phyloP scores from a whole-genome alignment of 2,888 invertebrate species.

The Drosophila merina region DNA sequence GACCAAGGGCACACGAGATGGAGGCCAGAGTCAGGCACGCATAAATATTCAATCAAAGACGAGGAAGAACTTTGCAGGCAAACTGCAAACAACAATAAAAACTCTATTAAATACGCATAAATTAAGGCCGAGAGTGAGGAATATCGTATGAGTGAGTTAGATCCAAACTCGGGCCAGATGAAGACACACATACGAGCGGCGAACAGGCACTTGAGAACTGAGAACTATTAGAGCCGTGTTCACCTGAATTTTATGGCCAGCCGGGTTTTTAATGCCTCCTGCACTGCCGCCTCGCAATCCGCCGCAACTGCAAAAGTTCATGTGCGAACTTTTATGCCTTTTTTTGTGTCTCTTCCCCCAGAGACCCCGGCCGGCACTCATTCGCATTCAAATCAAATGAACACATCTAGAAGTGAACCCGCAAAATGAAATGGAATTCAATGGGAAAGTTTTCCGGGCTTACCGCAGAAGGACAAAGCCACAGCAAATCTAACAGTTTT shows the following conservation, averaged over 20 bases:
- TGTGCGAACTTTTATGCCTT: conserved; percentile 72
- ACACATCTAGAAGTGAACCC: conserved; percentile 64
- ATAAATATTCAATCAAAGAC: conserved; percentile 73
- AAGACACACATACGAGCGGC: neutral
- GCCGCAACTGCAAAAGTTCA: conserved; percentile 57
- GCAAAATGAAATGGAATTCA: conserved; percentile 77
- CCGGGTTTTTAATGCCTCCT: conserved; percentile 54
- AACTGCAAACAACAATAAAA: conserved; percentile 76
- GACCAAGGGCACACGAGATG: conserved; percentile 7
- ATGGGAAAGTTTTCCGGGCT: conserved; percentile 65
- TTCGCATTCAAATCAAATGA: conserved; percentile 74
- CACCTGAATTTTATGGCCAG: conserved; percentile 57
- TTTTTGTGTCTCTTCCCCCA: conserved; percentile 32
- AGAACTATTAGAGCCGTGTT: conserved; percentile 35
- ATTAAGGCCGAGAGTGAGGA: conserved; percentile 47
- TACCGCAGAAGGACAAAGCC: conserved; percentile 59
- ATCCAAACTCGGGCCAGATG: conserved; percentile 4
- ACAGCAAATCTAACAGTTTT: conserved; percentile 52
- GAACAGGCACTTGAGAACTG: conserved; percentile 41
- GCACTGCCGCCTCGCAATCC: conserved; percentile 13
- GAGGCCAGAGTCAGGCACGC: conserved; percentile 15
- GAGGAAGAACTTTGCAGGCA: conserved; percentile 51
- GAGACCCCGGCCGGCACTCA: conserved; percentile 41
- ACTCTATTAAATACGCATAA: conserved; percentile 79
- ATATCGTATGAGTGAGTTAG: neutral